Base-by-base conservation (phyloP, 2,888 invertebrate genomes). In the Syrista parreyssii region DNA sequence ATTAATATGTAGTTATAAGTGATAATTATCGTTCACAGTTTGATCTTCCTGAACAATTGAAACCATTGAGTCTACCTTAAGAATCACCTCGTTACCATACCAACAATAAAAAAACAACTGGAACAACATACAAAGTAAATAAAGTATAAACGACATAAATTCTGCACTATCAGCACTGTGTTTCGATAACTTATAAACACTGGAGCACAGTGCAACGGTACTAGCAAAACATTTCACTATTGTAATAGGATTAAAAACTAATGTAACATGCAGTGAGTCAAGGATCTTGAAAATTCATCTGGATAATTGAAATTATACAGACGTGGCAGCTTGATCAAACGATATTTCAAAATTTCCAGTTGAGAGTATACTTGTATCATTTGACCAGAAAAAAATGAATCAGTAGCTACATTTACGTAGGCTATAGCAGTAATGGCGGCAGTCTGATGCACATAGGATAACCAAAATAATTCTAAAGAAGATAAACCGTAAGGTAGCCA, bases 71-170 rank as follows among this genome's bases (percentile, higher is more conserved):
- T 35, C n/a, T 81, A 88, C 85, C 79, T 85, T 82, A 32, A 77
- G 9, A 23, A 81, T 82, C 2, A 88, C 80, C 75, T 88, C 86
- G 73, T 87, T 86, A 15, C 88, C 88, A 34, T 83, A 84, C 86
- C 87, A 88, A 69, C 87, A 88, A 73, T 86, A 81, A n/a, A 86
- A 82, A 69, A 84, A 86, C 68, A 88, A 85, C 78, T 88, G 86
- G 1, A 81, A 72, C 74, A 83, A 76, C 82, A 84, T 81, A 34
- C 81, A 85, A 12, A 23, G 71, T 35, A 82, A 73, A 35, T 84
- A 85, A 0, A 72, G n/a, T 4, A 71, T 12, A 11, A 78, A 15
- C 23, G 75, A 15, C 1, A 78, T 1, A 12, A 72, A 55, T 30
- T 75, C 15, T 23, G 34, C 32, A 3, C 75, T 76, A 77, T 33